Evolutionary conservation across 2,113 vertebrate species (phyloP).

Genomic region (Copsychus sechellarum): DNA sequence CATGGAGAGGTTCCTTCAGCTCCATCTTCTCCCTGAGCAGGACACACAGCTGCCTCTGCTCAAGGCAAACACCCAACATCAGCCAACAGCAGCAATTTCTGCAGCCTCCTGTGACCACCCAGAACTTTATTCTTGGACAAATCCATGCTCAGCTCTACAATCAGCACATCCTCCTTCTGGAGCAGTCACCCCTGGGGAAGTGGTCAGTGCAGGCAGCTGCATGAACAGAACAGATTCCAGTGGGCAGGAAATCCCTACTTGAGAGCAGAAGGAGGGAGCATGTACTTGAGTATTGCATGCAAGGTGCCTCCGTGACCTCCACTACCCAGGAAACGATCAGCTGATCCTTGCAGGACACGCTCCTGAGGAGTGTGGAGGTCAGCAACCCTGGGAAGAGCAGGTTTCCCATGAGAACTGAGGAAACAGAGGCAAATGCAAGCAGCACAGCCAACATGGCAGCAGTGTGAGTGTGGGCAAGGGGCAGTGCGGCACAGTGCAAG

Average conservation of each 20-base stretch:
- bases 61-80: not conserved
- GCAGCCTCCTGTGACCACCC: not conserved
- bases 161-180: rapidly evolving
- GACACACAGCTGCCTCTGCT: not conserved
- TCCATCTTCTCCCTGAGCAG: not conserved
- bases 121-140: not conserved
- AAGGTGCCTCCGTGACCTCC: not conserved
- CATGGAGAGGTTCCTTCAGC: rapidly evolving
- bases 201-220: not conserved
- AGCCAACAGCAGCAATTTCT: not conserved
- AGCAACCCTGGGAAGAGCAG: not conserved
- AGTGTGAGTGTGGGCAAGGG: not conserved
- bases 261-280: not conserved
- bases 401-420: not conserved
- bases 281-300: rapidly evolving
- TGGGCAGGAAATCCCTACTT: rapidly evolving
- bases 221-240: not conserved
- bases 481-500: not conserved
- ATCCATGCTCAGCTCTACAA: not conserved
- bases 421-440: not conserved
- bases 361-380: not conserved
- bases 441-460: not conserved
- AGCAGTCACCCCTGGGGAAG: not conserved
- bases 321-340: not conserved
- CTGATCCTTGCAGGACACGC: rapidly evolving